Base-by-base conservation (phyloP, 2,888 invertebrate genomes). In the Rhimphoctona megacephalus region DNA sequence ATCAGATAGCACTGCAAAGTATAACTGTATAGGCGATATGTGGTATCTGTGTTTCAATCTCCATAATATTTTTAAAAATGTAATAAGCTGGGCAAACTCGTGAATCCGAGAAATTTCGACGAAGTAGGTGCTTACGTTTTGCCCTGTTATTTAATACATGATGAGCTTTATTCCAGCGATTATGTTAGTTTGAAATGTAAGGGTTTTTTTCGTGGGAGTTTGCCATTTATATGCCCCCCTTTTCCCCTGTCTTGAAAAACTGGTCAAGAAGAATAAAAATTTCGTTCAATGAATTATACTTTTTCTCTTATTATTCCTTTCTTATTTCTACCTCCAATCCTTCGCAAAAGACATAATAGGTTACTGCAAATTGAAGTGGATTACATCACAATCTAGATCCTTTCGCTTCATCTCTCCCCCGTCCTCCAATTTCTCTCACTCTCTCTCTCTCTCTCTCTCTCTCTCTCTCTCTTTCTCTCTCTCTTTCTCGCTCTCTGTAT, bases 331-430 rank as follows among this genome's bases (percentile, higher is more conserved):
- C 49, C 25, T 36, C 33, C 70, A 82, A 33, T 78, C 77, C 67
- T 72, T 73, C 52, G 72, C 70, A 57, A 83, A 83, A 39, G 54
- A 73, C 67, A 83, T 79, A 90, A 90, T 91, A 90, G 92, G 92
- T 93, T 92, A 93, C 91, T 91, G 93, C 91, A 93, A 93, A 93
- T 93, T 92, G 93, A 91, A 93, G 91, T 90, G 90, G 92, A 93
- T 93, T 93, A 92, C 92, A 90, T 88, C 87, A 81, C 87, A 89
- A 91, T 89, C 88, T 61, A 77, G 78, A 85, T 82, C 70, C 70
- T 80, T 52, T 78, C 49, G 39, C 52, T 67, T 67, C 77, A 25
- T 54, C 54, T 9, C 8, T 43, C 49, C 64, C 67, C 72, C 57
- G n/a, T n/a, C n/a, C n/a, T n/a, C n/a, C n/a, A n/a, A n/a, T n/a